Evolutionary conservation across 2,888 invertebrate species (phyloP), one percentile per base, ranked within the genome.

Genomic region (Cataglyphis cursor): DNA sequence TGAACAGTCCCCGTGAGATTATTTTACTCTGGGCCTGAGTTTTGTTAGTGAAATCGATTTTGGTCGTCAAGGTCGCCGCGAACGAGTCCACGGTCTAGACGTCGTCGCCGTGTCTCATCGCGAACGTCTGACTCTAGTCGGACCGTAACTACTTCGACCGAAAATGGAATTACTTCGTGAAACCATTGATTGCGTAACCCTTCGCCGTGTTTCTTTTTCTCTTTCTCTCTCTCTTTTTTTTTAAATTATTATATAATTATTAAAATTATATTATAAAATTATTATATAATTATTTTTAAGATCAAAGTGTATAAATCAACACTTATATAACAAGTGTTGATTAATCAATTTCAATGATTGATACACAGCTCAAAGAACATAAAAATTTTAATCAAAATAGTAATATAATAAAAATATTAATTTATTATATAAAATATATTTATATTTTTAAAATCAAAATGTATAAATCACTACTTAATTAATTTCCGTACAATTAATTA

Each of bases 21-120:
- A 64, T 65, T 64, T 73, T 31, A 28, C 24, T n/a, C 38, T 35
- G 66, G 70, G 66, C 70, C 59, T 73, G 73, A 72, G 70, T 44
- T 35, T 82, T 72, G 80, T 76, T 87, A 82, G 73, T 1, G 48
- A 21, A 59, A 72, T 59, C 70, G 72, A 80, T 80, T 61, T 48
- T 18, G 44, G 24, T 48, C 12, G 44, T 41, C 85, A 85, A 85
- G 89, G 81, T 84, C 76, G 61, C 15, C 48, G 70, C 24, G 48
- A 78, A 44, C 44, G 41, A 59, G 31, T 24, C 44, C 21, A 70
- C 59, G 12, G 31, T 38, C n/a, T 66, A 76, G 24, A 66, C 75
- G 21, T 54, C 41, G 41, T 68, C 28, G 21, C 9, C 41, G 38
- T 41, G 28, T 57, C 28, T 59, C 59, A 44, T 21, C 57, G 59